Base-by-base conservation (phyloP, 2,888 invertebrate species). In the Agriopis leucophaearia region DNA sequence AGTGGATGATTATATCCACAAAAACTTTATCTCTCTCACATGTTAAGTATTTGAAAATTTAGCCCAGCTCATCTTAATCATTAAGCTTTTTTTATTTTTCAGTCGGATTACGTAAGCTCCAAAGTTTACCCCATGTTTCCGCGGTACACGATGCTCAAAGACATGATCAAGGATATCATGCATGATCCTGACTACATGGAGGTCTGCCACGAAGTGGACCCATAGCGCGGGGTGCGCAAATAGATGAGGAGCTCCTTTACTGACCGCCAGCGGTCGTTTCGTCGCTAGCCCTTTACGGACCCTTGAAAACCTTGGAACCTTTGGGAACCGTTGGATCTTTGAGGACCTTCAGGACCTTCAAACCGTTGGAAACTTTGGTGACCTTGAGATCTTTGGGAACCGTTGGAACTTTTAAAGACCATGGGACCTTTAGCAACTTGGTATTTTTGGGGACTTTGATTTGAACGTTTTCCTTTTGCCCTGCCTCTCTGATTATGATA, bases 161-260 rank as follows among this genome's bases (percentile, higher is more conserved):
- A 98, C 88, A 98, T 99, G 98, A 98, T 99, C 84, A 99, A 99
- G 94, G 97, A 97, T 84, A 98, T 98, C 81, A 97, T 98, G 96
- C 96, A 98, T 83, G 97, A 98, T 91, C 98, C 98, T n/a, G 98
- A 98, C 91, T 99, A 98, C 94, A 98, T 98, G 97, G 98, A 98
- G 92, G 98, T 98, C 73, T 98, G 98, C 92, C 98, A 98, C 88
- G 98, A 98, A 91, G 92, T 97, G 87, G 97, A 97, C 87, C 95
- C 95, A 90, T 95, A 95, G 95, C 95, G 94, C 86, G 95, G 94
- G 89, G 95, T 94, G 89, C 94, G 92, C 93, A 94, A 94, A 86
- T 94, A 93, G 86, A 90, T 87, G 91, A 91, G 92, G 86, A 80
- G 82, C 89, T 92, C 93, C 69, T 89, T 92, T 88, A 88, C 88